phyloP scores from a whole-genome alignment of 2,113 vertebrate genomes.

The Dolichotis patagonum region DNA sequence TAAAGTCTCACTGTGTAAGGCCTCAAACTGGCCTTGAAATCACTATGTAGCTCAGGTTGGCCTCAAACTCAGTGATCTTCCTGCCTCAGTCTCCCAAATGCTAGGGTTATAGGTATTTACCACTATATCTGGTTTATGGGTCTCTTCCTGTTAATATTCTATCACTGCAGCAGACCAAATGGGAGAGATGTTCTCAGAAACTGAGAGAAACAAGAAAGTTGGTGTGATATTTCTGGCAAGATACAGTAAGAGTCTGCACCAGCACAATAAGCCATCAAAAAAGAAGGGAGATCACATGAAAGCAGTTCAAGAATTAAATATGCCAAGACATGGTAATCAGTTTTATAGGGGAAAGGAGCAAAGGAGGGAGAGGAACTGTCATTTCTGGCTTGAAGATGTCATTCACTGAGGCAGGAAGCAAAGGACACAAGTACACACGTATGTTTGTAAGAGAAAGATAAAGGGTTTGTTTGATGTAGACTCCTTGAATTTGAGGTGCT shows the following conservation, averaged over 20 bases:
- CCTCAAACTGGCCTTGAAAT: neutral
- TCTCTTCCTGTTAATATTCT: neutral
- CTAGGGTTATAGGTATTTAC: neutral
- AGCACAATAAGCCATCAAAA: slow-evolving; percentile 9
- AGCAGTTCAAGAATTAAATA: neutral
- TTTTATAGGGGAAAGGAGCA: neutral
- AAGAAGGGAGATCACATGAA: neutral
- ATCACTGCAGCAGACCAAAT: neutral
- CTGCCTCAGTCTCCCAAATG: neutral
- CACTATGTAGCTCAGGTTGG: neutral
- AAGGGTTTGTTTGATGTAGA: slow-evolving; percentile 50
- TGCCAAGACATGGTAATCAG: slow-evolving; percentile 10
- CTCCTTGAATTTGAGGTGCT: slow-evolving; percentile 33
- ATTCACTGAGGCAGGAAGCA: slow-evolving; percentile 2
- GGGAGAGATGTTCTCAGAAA: neutral
- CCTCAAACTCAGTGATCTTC: neutral
- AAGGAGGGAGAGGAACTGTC: neutral
- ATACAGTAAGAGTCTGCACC: neutral
- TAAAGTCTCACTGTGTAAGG: neutral
- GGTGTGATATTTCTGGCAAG: slow-evolving; percentile 42
- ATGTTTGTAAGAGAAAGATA: neutral
- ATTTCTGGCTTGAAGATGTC: slow-evolving; percentile 49
- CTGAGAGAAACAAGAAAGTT: slow-evolving; percentile 45
- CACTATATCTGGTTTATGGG: neutral
- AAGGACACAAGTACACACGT: neutral